Percentiles rank a stretch among this genome's conserved stretches.
Evolutionary conservation across 1,140 invertebrate genomes (phyloP).

Genomic region (Drosophila truncata): DNA sequence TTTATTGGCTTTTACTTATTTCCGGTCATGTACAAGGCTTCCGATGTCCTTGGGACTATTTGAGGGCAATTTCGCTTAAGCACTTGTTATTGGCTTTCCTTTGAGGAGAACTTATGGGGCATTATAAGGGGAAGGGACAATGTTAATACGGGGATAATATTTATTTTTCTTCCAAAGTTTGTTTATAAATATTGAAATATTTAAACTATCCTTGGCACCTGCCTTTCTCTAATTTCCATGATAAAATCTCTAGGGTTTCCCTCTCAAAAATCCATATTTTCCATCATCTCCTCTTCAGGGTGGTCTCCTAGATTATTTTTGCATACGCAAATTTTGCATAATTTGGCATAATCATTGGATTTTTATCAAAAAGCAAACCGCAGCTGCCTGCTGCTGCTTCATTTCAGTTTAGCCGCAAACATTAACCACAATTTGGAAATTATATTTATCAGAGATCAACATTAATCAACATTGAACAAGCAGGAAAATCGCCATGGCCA

Average conservation of each 20-base stretch:
- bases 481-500: conserved; percentile 3
- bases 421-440: conserved; percentile 41
- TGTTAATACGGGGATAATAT: too few species aligned
- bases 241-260: background rate
- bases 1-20: conserved; percentile 81
- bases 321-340: conserved; percentile 20
- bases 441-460: conserved; percentile 39
- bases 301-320: conserved; percentile 12
- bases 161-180: background rate
- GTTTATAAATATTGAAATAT: too few species aligned
- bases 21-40: conserved; percentile 50
- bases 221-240: background rate
- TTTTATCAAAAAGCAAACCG: conserved; percentile 32
- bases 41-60: conserved; percentile 32
- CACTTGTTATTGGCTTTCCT: conserved; percentile 55
- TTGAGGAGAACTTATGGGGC: conserved; percentile 10
- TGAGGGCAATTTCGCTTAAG: conserved; percentile 38
- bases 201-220: background rate
- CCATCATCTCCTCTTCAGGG: conserved; percentile 4
- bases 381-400: conserved; percentile 37
- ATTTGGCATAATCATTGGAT: background rate
- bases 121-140: conserved; percentile 7
- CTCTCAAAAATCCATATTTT: background rate
- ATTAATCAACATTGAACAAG: conserved; percentile 47
- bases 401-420: conserved; percentile 24